phyloP scores from a whole-genome alignment of 2,113 vertebrate species.

The Scalopus aquaticus region DNA sequence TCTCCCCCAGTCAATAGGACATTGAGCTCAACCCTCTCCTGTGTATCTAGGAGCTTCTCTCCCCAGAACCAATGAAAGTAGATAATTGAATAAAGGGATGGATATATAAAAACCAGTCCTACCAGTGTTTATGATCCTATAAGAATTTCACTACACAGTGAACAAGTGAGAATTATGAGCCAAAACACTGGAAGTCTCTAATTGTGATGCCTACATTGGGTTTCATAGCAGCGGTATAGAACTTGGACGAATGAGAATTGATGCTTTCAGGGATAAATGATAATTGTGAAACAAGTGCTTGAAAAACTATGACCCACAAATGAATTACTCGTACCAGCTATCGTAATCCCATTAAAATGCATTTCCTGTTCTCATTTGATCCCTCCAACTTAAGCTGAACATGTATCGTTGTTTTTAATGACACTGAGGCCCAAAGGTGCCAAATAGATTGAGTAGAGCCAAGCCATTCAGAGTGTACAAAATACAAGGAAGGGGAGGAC shows the following conservation, averaged over 20 bases:
- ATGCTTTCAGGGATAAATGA: neutral
- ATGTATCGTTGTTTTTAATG: neutral
- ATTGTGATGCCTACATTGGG: neutral
- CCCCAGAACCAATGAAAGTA: neutral
- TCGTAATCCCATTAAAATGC: neutral
- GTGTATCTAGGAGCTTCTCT: neutral
- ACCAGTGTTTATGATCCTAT: neutral
- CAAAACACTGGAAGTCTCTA: neutral
- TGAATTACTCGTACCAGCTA: neutral
- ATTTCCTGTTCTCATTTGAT: slow-evolving; percentile 12
- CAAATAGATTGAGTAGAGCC: neutral
- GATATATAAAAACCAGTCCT: neutral
- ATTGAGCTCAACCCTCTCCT: neutral
- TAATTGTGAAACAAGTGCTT: neutral
- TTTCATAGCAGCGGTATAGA: neutral
- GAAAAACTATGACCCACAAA: neutral
- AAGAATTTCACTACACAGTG: neutral
- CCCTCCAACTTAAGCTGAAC: neutral
- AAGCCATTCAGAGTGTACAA: slow-evolving; percentile 93
- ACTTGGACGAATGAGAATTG: neutral
- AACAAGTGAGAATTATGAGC: neutral
- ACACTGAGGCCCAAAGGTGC: neutral
- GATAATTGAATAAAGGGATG: neutral
- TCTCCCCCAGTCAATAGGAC: neutral
- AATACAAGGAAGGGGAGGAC: slow-evolving; percentile 96